Evolutionary conservation across 2,797 vertebrate genomes (phyloP), one percentile per base, ranked within the genome.

Genomic region (Neosilurus hyrtlii): DNA sequence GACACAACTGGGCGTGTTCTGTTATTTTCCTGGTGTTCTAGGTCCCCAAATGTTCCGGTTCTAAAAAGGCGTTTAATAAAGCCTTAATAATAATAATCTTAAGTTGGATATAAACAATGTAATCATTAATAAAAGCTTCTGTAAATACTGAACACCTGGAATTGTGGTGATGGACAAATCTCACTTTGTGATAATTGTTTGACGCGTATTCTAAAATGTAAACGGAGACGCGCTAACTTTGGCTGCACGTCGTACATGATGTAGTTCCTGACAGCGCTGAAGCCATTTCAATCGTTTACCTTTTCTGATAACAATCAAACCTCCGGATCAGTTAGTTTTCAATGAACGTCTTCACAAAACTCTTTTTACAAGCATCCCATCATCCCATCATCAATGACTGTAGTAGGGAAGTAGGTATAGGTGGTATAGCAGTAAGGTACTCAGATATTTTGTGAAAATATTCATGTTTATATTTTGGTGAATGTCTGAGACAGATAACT

Each of bases 81-180:
- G 61, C 16, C 76, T 78, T 78, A 65, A 65, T 26, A 8, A 52
- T 63, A 15, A 63, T 26, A 49, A 49, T 37, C 57, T 43, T 61
- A 61, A 65, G 76, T 30, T 65, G 61, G 61, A 63, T 24, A 62
- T 77, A 62, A 78, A 65, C n/a, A 1, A 18, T 51, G 16, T 65
- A 37, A 51, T 78, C 76, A 65, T 51, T 63, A 78, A 78, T 77
- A 78, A 63, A 78, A 2, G n/a, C 7, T 63, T 78, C 26, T 78
- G 76, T 78, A 65, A 78, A 78, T 78, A 52, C 49, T 51, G 35
- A 78, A 51, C 56, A 37, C 15, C 43, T 63, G 75, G 59, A 65
- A 51, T 63, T 63, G 74, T 76, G 15, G 43, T 78, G 61, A 78
- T 78, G 76, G 76, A 62, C 59, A 65, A 20, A 51, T 51, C 49